Base-by-base conservation (phyloP, 2,113 vertebrate genomes). In the Hypocryptadius cinnamomeus region DNA sequence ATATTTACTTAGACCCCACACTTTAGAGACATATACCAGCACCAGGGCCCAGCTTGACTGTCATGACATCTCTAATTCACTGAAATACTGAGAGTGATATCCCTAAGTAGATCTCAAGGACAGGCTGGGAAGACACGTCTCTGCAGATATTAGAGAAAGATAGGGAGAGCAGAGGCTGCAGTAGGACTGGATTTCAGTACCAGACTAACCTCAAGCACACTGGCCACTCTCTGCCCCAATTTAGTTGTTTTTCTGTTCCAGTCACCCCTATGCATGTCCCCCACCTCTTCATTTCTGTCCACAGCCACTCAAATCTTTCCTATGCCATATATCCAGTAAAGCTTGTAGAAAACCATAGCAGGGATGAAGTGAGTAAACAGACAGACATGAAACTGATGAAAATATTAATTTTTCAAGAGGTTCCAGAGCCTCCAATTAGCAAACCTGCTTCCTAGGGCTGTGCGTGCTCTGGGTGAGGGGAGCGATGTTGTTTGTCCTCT, bases 361-460 rank as follows among this genome's bases (percentile, higher is more conserved):
- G 50, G 60, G 65, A 82, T 82, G 54, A 87, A 89, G 69, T 74
- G 53, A 24, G 53, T 86, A 96, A 92, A 95, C 79, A 95, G 76
- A 91, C 30, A 77, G n/a, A 63, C n/a, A 60, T 70, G 81, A 89
- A 87, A 47, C 71, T 94, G 81, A 93, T 92, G 87, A 79, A 95
- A 87, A 79, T 85, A 92, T 73, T 79, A 93, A 89, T 93, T 92
- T 96, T 94, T 94, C 80, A 96, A 79, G 68, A 85, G 76, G 27
- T 74, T 94, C 44, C 77, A 80, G 61, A 93, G 87, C 61, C 35
- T 87, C 80, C 30, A 27, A 89, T 96, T 92, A 95, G 65, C 59
- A 91, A 87, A 59, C 37, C 33, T 79, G 25, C 72, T 86, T 68
- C 63, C 30, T 40, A 70, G 48, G 50, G 54, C 40, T 65, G 47